phyloP scores from a whole-genome alignment of 2,113 vertebrate species.

The Stigmatopora argus region DNA sequence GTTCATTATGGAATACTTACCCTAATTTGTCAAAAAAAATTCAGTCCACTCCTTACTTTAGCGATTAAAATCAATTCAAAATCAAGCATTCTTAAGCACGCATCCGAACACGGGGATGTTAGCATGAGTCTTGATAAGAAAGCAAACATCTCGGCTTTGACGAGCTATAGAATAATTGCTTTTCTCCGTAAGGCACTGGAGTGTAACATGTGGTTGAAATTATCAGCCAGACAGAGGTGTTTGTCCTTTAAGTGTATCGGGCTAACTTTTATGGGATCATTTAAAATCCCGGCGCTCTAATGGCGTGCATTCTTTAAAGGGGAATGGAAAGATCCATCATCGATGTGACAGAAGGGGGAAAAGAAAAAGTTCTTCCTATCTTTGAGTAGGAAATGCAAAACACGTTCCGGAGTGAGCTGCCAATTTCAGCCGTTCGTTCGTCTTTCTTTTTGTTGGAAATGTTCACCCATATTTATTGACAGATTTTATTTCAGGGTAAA shows the following conservation, averaged over 20 bases:
- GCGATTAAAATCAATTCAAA: neutral
- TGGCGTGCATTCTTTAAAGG: slow-evolving; percentile 56
- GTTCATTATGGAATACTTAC: too few species aligned
- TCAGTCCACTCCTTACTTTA: neutral
- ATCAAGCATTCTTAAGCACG: neutral
- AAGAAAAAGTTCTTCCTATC: slow-evolving; percentile 42
- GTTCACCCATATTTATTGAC: slow-evolving; percentile 49
- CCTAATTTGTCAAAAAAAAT: too few species aligned
- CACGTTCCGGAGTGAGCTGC: slow-evolving; percentile 25
- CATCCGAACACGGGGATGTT: slow-evolving; percentile 13
- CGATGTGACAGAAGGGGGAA: slow-evolving; percentile 46
- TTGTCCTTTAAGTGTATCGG: slow-evolving; percentile 67
- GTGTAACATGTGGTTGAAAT: slow-evolving; percentile 71
- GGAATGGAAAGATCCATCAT: slow-evolving; percentile 71
- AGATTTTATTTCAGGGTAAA: neutral
- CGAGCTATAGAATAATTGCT: slow-evolving; percentile 71
- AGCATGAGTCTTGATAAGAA: slow-evolving; percentile 55
- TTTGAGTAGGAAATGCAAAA: slow-evolving; percentile 51
- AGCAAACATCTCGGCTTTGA: slow-evolving; percentile 67
- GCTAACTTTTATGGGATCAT: slow-evolving; percentile 70
- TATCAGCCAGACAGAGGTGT: slow-evolving; percentile 69
- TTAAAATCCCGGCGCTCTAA: slow-evolving; percentile 58
- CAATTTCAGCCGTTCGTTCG: slow-evolving; percentile 54
- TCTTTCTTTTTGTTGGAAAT: slow-evolving; percentile 62
- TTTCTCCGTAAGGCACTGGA: slow-evolving; percentile 62